Base-by-base conservation (phyloP, 2,888 invertebrate species). In the Nephrotoma guestfalica region DNA sequence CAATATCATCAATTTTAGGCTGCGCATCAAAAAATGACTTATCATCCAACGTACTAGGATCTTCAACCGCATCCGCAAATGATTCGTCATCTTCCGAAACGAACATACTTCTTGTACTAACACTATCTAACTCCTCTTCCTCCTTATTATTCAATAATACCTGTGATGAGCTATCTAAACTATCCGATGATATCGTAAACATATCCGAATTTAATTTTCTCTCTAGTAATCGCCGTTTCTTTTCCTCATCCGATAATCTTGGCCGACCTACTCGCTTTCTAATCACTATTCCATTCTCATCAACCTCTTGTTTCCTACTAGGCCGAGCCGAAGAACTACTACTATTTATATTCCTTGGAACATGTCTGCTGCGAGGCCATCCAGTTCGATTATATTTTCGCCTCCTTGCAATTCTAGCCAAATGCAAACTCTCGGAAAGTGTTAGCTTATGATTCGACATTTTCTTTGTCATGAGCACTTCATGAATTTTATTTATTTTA, bases 331-430 rank as follows among this genome's bases (percentile, higher is more conserved):
- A 47, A 9, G 41, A 86, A 86, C 83, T 57, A 83, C 85, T 41
- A 84, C 86, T 87, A 41, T 87, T 83, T 45, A 57, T 86, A 86
- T 87, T 86, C 7, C 87, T 86, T 57, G 51, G 40, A 57, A 51
- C 41, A 41, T 43, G 15, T 30, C 86, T 30, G 6, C 57, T 86
- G 89, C 93, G 93, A 0, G 97, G 97, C 97, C 97, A 97, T 7
- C 97, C 97, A 0, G 97, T 97, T 87, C 94, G 93, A 90, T 96
- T 96, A 90, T 94, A 94, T 91, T 95, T 94, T 1, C 90, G 89
- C 87, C 89, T 90, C 88, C 88, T 88, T 43, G 86, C 51, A n/a
- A 57, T 41, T 7, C 83, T 43, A 15, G 86, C 86, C 18, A 86
- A 86, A 41, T 51, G 51, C 11, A 86, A 40, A 13, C 41, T 41